phyloP scores from a whole-genome alignment of 2,888 invertebrate species.

The Cordilura impudica region DNA sequence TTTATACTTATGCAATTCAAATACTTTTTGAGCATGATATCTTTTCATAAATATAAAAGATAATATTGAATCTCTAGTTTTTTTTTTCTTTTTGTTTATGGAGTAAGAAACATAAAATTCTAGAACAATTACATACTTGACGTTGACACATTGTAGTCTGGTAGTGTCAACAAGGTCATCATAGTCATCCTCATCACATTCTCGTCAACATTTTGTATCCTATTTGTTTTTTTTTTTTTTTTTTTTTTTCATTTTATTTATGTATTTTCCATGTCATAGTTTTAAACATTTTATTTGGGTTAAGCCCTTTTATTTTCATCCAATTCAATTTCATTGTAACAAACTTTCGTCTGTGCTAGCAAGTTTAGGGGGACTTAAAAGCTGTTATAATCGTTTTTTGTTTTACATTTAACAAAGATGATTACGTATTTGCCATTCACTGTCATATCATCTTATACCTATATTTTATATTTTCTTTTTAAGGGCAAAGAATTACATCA shows the following conservation, averaged over 20 bases:
- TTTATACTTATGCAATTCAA: too few species aligned
- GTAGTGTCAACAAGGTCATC: conserved; percentile 52
- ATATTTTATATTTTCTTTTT: conserved; percentile 23
- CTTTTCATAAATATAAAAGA: too few species aligned
- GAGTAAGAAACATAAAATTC: conserved; percentile 16
- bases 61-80: background rate
- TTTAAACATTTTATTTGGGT: conserved; percentile 26
- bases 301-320: conserved; percentile 21
- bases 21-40: too few species aligned
- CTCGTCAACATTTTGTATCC: conserved; percentile 19
- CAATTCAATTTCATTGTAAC: conserved; percentile 36
- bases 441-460: background rate
- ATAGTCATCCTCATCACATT: conserved; percentile 26
- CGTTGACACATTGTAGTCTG: conserved; percentile 56
- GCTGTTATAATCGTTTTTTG: conserved; percentile 12
- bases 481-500: conserved; percentile 90
- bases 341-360: background rate
- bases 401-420: conserved; percentile 19
- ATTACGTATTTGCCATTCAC: background rate
- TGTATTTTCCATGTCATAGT: conserved; percentile 35
- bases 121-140: conserved; percentile 48
- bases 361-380: conserved; percentile 14
- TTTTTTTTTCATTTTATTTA: background rate
- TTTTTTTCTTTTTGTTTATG: conserved; percentile 17
- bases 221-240: conserved; percentile 12